Conservation (phyloP, 2,797 vertebrate species). For the Erethizon dorsatum region DNA sequence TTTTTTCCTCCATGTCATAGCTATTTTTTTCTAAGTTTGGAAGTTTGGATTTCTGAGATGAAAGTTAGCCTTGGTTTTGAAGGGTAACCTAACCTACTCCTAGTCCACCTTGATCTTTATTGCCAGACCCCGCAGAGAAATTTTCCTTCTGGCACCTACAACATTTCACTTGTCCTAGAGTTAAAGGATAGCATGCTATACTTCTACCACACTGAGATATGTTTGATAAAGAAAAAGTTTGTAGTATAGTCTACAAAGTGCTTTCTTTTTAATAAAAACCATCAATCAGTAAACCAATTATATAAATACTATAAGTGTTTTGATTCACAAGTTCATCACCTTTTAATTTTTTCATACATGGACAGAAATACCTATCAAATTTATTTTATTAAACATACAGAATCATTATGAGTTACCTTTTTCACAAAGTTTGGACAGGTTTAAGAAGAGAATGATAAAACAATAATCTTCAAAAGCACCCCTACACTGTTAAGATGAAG, state of each 20-base stretch:
- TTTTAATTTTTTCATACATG: conserved; percentile 24
- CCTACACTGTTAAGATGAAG: conserved; percentile 33
- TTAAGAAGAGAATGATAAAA: conserved; percentile 60
- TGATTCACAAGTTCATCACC: conserved; percentile 55
- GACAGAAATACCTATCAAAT: conserved; percentile 50
- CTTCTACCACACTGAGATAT: not conserved
- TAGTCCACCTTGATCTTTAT: conserved; percentile 33
- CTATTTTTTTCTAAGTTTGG: conserved; percentile 53
- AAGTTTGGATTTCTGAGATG: conserved; percentile 64
- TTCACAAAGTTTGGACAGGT: conserved; percentile 55
- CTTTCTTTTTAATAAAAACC: conserved; percentile 63
- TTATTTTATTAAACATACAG: conserved; percentile 50
- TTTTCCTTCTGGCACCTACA: conserved; percentile 57
- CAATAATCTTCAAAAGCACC: conserved; percentile 28
- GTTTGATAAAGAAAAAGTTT: conserved; percentile 36
- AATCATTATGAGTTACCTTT: conserved; percentile 47
- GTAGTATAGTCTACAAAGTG: conserved; percentile 60
- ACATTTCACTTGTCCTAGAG: conserved; percentile 10
- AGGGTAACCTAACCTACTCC: conserved; percentile 9
- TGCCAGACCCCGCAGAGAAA: not conserved
- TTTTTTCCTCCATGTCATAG: not conserved
- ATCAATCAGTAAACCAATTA: conserved; percentile 41
- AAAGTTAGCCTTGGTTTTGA: conserved; percentile 68
- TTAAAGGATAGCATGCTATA: not conserved
- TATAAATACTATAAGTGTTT: conserved; percentile 59